Conservation (phyloP, 2,888 invertebrate genomes). For the Macrophya annulata region DNA sequence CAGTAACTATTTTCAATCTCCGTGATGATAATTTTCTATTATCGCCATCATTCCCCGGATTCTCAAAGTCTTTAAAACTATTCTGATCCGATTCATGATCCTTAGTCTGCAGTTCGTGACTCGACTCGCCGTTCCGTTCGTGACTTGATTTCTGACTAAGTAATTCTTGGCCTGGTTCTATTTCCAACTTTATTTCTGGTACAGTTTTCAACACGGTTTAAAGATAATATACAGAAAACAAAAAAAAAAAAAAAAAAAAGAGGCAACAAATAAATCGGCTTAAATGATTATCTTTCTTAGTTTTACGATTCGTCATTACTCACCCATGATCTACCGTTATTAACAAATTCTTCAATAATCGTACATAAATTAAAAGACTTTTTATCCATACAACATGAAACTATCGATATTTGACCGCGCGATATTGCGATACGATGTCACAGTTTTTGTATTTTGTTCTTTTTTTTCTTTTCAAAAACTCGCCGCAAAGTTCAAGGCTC, state of each 20-base stretch:
- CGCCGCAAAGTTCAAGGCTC: conserved; percentile 7
- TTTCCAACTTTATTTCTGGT: conserved; percentile 28
- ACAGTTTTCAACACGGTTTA: not conserved
- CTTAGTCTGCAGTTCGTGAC: conserved; percentile 6
- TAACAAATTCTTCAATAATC: no score
- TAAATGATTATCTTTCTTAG: no score
- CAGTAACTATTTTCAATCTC: not conserved
- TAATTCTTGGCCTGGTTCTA: conserved; percentile 37
- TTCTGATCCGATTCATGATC: conserved; percentile 12
- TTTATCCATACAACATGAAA: not conserved
- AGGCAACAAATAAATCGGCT: no score
- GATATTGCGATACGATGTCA: not conserved
- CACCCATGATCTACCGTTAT: no score
- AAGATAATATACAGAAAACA: not conserved
- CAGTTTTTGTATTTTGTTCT: not conserved
- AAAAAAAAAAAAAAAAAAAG: not conserved
- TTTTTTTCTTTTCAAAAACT: not conserved
- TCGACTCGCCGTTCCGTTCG: not conserved
- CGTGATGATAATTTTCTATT: not conserved
- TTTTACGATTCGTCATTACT: no score
- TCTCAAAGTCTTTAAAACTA: not conserved
- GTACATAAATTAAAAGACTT: not conserved
- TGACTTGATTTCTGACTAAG: conserved; percentile 38
- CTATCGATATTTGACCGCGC: not conserved
- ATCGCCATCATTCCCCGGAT: not conserved